Base-by-base conservation (phyloP, 1,140 invertebrate genomes). In the Sarcophaga peregrina region DNA sequence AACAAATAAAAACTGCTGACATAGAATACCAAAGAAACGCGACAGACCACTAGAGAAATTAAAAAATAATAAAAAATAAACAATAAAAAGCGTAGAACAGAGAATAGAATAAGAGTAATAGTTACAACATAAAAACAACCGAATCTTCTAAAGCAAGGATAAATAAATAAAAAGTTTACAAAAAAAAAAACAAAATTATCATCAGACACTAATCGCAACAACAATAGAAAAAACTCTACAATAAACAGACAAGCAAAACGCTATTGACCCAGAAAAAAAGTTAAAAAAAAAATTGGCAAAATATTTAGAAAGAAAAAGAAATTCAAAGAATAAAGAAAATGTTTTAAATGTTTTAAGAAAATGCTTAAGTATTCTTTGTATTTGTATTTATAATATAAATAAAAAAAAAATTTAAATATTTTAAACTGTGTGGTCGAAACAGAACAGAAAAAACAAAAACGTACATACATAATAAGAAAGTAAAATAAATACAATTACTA, bases 1-100 rank as follows among this genome's bases (percentile, higher is more conserved):
- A 58, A n/a, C 15, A 58, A 58, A 13, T 58, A n/a, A 58, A 58
- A n/a, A 58, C n/a, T 58, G 54, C 54, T 58, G 54, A 58, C 54
- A 58, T n/a, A 58, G 54, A 58, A 58, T n/a, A 13, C 10, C 15
- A 58, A 13, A n/a, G 54, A 58, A 13, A 58, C 5, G n/a, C 54
- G 11, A 58, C 54, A 58, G 54, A 58, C n/a, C 15, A 58, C 54
- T 58, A 58, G 54, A 58, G 11, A n/a, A 7, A 15, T 58, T n/a
- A 58, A 58, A n/a, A 10, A 58, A 58, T 7, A 58, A 58, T 7
- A 58, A 58, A 58, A 58, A 5, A 58, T 15, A 58, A 1, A 58
- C 25, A 37, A 37, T 37, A 37, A 37, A 37, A 37, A 37, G 25
- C 25, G 4, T 37, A 37, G 25, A 37, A 37, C 4, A 37, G 25